A percentile compares a stretch with the other conserved stretches of the same genome.
Conservation (phyloP, 2,797 vertebrate genomes). For the Lemur catta region DNA sequence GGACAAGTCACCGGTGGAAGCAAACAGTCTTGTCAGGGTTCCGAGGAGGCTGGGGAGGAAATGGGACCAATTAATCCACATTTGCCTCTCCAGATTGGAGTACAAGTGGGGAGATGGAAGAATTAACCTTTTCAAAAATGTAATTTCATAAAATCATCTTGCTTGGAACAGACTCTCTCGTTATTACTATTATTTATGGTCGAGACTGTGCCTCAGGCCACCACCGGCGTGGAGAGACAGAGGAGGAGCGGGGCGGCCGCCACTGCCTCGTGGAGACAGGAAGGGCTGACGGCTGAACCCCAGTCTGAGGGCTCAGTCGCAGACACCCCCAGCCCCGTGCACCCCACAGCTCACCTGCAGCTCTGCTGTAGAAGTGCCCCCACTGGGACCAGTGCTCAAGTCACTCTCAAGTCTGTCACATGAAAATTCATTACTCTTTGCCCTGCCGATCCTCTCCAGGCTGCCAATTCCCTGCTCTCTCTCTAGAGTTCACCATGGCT, state of each 20-base stretch:
- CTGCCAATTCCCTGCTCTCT: neutral
- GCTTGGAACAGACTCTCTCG: constrained; percentile 66
- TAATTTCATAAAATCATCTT: constrained; percentile 73
- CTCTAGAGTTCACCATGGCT: neutral
- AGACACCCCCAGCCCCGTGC: rapidly evolving
- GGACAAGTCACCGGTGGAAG: neutral
- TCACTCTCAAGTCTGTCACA: neutral
- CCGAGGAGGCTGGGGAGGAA: neutral
- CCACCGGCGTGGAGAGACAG: neutral
- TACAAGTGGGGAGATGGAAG: constrained; percentile 71
- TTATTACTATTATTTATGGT: constrained; percentile 76
- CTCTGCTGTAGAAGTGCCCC: neutral
- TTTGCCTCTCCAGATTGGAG: constrained; percentile 71
- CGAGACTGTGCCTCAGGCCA: neutral
- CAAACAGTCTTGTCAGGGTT: constrained; percentile 23
- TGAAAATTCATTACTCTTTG: neutral
- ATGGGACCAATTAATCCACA: constrained; percentile 52
- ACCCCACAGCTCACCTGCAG: neutral
- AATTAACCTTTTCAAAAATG: constrained; percentile 71
- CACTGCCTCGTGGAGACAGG: neutral
- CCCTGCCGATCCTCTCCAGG: rapidly evolving
- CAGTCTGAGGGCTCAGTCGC: neutral
- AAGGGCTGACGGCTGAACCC: rapidly evolving
- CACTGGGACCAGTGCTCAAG: neutral
- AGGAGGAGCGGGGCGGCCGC: rapidly evolving